Base-by-base conservation (phyloP, 2,888 invertebrate genomes). In the Cosmorhoe ocellata region DNA sequence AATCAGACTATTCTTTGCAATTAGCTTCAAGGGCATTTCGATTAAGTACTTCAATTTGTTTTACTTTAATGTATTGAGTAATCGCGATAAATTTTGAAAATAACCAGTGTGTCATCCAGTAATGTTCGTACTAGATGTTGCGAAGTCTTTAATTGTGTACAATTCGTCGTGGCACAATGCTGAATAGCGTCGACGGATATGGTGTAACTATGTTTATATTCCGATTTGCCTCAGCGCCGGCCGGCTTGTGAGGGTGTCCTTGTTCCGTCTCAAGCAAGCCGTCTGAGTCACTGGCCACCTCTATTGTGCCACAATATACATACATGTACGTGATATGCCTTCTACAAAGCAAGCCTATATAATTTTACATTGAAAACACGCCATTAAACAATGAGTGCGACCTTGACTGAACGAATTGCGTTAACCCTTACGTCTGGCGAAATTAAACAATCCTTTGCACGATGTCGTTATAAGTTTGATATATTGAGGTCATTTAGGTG, bases 131-230 rank as follows among this genome's bases (percentile, higher is more conserved):
- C n/a, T 51, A 42, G 27, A 14, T 79, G 81, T 88, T 84, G 82
- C 84, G 67, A 83, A 80, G 78, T 81, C 79, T 73, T 83, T 85
- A 81, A 18, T 18, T 83, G 84, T 81, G 72, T 76, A 78, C 77
- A 82, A 85, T 84, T 84, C 79, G 82, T 84, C 81, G 81, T 78
- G 76, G 82, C 82, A 89, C 85, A 88, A 89, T 87, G 77, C 80
- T 81, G 83, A 83, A 84, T 79, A 80, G 76, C 73, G 61, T 66
- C 69, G 80, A 83, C 87, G 85, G 85, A 88, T 87, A 85, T 87
- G 87, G 87, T 80, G 86, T 75, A 86, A 88, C 77, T 66, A 80
- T 87, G 85, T 84, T 86, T 84, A 79, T 84, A 81, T 82, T 84
- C 76, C 81, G 74, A 81, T 84, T 84, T 77, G 81, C 74, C 69